Conservation (phyloP, 2,888 invertebrate genomes). For the Dilophus febrilis region DNA sequence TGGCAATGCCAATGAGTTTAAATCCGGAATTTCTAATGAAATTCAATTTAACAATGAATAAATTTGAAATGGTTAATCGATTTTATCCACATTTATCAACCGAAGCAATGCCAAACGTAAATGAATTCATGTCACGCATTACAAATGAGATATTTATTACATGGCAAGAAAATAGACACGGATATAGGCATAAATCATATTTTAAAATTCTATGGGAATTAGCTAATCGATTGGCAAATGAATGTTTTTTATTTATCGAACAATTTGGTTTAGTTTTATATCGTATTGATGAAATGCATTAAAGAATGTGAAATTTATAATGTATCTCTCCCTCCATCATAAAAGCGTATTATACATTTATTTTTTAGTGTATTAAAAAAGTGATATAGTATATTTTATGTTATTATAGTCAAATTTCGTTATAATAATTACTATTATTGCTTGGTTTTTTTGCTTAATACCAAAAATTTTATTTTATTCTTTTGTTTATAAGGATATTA, state of each 20-base stretch:
- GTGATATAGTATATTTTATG: too few species aligned
- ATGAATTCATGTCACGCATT: constrained; percentile 11
- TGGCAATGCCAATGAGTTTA: constrained; percentile 53
- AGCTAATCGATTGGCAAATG: constrained; percentile 15
- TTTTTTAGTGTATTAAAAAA: too few species aligned
- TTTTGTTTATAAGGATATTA: too few species aligned
- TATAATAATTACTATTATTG: too few species aligned
- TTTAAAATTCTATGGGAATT: constrained; percentile 11
- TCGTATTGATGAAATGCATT: constrained; percentile 23
- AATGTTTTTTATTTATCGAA: constrained; percentile 28
- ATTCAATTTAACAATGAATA: constrained; percentile 16
- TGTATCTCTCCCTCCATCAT: too few species aligned
- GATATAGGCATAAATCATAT: neutral
- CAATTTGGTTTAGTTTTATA: constrained; percentile 36
- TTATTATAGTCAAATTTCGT: too few species aligned
- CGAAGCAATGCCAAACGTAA: constrained; percentile 51
- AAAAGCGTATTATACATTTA: too few species aligned
- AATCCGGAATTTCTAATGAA: constrained; percentile 32
- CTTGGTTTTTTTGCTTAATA: too few species aligned
- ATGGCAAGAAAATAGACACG: too few species aligned
- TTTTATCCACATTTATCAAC: constrained; percentile 64
- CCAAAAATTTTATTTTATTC: too few species aligned
- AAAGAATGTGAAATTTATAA: too few species aligned
- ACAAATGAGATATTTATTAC: too few species aligned
- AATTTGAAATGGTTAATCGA: constrained; percentile 34